Percentiles rank a stretch among this genome's conserved stretches.
Conservation (phyloP, 2,888 invertebrate species). For the Hemicrepidius hirtus region DNA sequence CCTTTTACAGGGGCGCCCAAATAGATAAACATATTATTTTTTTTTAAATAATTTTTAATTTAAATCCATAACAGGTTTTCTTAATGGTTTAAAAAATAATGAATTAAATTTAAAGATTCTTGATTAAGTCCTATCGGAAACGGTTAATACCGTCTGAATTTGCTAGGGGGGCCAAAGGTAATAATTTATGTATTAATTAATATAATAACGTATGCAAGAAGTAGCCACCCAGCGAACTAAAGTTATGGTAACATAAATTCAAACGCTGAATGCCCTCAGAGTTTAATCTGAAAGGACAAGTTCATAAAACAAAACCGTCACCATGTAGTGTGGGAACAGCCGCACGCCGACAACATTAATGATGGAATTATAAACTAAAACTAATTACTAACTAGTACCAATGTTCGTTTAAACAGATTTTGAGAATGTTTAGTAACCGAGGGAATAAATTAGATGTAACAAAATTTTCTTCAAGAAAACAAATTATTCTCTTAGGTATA, state of each 20-base stretch:
- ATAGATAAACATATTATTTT: no score
- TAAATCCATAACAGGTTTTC: background rate
- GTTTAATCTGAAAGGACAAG: conserved; percentile 36
- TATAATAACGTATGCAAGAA: conserved; percentile 34
- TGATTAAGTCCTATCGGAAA: conserved; percentile 15
- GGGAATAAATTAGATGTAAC: no score
- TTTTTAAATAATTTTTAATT: background rate
- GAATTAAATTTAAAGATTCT: background rate
- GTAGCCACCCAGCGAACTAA: conserved; percentile 28
- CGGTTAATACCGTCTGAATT: background rate
- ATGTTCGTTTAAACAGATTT: conserved; percentile 12
- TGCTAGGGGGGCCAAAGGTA: background rate
- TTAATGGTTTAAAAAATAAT: conserved; percentile 5
- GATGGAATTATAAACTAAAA: conserved; percentile 38
- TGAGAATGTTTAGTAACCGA: conserved; percentile 10
- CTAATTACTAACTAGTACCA: conserved; percentile 27
- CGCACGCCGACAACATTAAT: conserved; percentile 43
- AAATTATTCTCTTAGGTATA: no score
- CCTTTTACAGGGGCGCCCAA: no score
- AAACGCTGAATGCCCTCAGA: conserved; percentile 31
- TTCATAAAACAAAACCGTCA: conserved; percentile 44
- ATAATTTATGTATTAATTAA: conserved; percentile 31
- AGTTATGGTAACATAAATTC: conserved; percentile 36
- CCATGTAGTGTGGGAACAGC: conserved; percentile 40
- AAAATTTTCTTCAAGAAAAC: no score